A percentile compares a stretch with the other conserved stretches of the same genome.
These are phyloP conservation scores for Rousettus madagascariensis DNA, from an alignment of 2,797 vertebrate species.

Conservation along the genomic window DNA sequence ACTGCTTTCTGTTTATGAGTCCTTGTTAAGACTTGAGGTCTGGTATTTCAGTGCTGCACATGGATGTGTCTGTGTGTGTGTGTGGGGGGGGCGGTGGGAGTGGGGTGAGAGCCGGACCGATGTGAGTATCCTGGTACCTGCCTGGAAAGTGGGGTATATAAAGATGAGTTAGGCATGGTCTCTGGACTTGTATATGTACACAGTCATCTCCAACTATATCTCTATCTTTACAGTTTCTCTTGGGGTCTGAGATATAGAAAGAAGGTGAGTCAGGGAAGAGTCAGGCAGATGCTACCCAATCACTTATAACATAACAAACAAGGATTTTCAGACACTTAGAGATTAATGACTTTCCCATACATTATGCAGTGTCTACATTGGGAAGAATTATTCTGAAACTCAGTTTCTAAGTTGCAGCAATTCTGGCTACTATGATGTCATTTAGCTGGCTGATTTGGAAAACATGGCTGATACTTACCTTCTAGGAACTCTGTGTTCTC, in stretches of 20 bases:
- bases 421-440: background rate
- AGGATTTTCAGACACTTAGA: background rate
- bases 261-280: background rate
- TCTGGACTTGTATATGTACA: background rate
- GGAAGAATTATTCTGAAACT: background rate
- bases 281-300: background rate
- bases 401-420: background rate
- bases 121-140: background rate
- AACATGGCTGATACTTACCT: background rate
- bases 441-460: background rate
- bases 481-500: background rate
- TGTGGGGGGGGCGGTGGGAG: accelerated
- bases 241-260: background rate
- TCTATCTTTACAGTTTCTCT: background rate
- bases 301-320: background rate
- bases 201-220: background rate
- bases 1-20: slow-evolving; percentile 46
- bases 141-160: background rate
- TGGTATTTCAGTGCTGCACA: background rate
- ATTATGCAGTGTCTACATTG: background rate
- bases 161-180: background rate
- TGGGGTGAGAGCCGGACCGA: background rate
- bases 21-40: background rate
- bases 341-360: background rate
- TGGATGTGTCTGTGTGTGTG: background rate